phyloP scores from a whole-genome alignment of 2,888 invertebrate species.

The Timandra comae region DNA sequence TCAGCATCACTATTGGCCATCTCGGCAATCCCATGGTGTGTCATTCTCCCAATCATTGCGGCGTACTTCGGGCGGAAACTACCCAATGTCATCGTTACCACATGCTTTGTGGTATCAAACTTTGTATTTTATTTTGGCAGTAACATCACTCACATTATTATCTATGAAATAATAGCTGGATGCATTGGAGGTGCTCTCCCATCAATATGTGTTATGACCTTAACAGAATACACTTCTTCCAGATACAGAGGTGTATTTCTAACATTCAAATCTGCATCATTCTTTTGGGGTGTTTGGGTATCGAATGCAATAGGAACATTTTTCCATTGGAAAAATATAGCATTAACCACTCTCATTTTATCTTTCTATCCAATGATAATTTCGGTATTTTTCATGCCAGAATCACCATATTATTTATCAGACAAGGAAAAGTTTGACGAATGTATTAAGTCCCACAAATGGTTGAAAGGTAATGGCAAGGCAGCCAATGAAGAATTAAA shows the following conservation, averaged over 20 bases:
- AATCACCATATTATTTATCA: slow-evolving; percentile 42
- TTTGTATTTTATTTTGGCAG: slow-evolving; percentile 24
- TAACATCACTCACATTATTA: slow-evolving; percentile 23
- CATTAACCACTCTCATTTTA: no score
- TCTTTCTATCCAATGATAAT: slow-evolving; percentile 19
- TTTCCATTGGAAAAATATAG: no score
- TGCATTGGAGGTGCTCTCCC: slow-evolving; percentile 27
- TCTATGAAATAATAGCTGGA: slow-evolving; percentile 25
- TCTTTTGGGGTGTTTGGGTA: no score
- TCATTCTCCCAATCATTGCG: slow-evolving; percentile 22
- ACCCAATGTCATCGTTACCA: slow-evolving; percentile 15
- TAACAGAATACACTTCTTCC: slow-evolving; percentile 34
- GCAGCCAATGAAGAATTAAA: slow-evolving; percentile 33
- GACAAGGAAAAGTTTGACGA: slow-evolving; percentile 32
- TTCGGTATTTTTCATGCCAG: slow-evolving; percentile 27
- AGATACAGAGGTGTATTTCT: slow-evolving; percentile 32
- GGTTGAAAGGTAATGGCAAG: slow-evolving; percentile 32
- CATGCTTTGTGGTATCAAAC: slow-evolving; percentile 18
- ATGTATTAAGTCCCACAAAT: slow-evolving; percentile 29
- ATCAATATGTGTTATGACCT: slow-evolving; percentile 17
- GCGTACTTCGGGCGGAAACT: slow-evolving; percentile 24
- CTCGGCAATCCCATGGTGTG: slow-evolving; percentile 27
- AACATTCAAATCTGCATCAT: slow-evolving; percentile 26
- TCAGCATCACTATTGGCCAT: no score
- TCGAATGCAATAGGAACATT: no score